These are phyloP conservation scores for Zele albiditarsus DNA, from an alignment of 2,888 invertebrate genomes.

Conservation along the genomic window DNA sequence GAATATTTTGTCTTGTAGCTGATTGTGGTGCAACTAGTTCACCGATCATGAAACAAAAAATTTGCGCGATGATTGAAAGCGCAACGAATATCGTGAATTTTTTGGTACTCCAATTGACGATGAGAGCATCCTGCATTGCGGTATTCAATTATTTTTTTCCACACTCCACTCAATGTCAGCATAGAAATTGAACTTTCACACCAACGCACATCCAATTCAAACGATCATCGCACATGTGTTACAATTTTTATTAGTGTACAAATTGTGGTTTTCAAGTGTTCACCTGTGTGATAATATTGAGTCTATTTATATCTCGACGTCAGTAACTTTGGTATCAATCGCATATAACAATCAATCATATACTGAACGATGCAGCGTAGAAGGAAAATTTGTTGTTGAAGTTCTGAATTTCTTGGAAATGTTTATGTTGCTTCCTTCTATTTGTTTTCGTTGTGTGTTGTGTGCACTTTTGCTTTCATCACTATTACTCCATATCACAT, in stretches of 20 bases:
- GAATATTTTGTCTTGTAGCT: constrained; percentile 85
- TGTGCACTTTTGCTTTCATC: not conserved
- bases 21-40: constrained; percentile 91
- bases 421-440: not conserved
- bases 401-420: not conserved
- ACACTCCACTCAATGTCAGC: not conserved
- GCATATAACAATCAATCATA: not conserved
- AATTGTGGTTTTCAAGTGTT: too few relatives aligned
- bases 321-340: too few relatives aligned
- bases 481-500: not conserved
- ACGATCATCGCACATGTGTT: too few relatives aligned
- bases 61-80: constrained; percentile 85
- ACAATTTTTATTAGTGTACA: too few relatives aligned
- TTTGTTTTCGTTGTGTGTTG: not conserved
- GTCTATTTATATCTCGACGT: not conserved
- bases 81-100: constrained; percentile 90
- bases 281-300: not conserved
- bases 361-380: not conserved
- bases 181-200: not conserved
- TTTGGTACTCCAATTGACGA: constrained; percentile 96
- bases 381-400: not conserved
- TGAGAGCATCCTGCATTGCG: constrained; percentile 92
- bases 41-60: constrained; percentile 93
- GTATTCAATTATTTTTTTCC: not conserved
- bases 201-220: too few relatives aligned